Evolutionary conservation across 2,888 invertebrate genomes (phyloP).

Genomic region (Aproaerema taeniolella): DNA sequence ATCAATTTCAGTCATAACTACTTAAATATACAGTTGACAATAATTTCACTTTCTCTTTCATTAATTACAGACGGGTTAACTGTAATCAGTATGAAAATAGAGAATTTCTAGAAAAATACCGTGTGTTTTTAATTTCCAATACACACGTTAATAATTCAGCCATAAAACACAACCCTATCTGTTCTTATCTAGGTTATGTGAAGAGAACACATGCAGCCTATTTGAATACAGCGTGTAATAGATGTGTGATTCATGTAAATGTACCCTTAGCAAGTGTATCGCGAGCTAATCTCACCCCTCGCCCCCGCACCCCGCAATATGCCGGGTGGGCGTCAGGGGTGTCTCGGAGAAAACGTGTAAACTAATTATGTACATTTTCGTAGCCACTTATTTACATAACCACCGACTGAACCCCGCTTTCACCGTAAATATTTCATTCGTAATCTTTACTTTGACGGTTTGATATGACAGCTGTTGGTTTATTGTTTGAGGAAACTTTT

Average conservation of each 20-base stretch:
- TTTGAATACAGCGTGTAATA: conserved; percentile 61
- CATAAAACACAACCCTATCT: conserved; percentile 46
- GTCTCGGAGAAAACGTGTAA: conserved; percentile 71
- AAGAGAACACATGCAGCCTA: conserved; percentile 63
- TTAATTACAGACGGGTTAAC: conserved; percentile 8
- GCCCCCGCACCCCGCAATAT: conserved; percentile 40
- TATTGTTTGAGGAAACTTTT: conserved; percentile 74
- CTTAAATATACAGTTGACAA: no score
- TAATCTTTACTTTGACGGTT: conserved; percentile 75
- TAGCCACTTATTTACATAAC: conserved; percentile 77
- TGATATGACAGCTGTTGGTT: conserved; percentile 76
- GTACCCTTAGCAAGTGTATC: conserved; percentile 70
- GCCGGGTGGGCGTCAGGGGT: conserved; percentile 46
- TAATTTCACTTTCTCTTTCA: conserved; percentile 1
- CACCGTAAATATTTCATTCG: conserved; percentile 77
- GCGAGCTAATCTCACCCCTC: conserved; percentile 55
- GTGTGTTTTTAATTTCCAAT: conserved; percentile 23
- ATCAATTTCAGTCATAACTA: no score
- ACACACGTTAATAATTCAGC: conserved; percentile 41
- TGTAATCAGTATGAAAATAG: conserved; percentile 7
- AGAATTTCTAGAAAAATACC: conserved; percentile 10
- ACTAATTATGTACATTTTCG: conserved; percentile 78
- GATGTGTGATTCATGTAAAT: conserved; percentile 73
- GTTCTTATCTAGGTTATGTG: conserved; percentile 58
- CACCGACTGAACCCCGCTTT: conserved; percentile 71